A percentile compares a stretch with the other conserved stretches of the same genome.
phyloP scores from a whole-genome alignment of 2,113 vertebrate species.

The Formicarius rufipectus region DNA sequence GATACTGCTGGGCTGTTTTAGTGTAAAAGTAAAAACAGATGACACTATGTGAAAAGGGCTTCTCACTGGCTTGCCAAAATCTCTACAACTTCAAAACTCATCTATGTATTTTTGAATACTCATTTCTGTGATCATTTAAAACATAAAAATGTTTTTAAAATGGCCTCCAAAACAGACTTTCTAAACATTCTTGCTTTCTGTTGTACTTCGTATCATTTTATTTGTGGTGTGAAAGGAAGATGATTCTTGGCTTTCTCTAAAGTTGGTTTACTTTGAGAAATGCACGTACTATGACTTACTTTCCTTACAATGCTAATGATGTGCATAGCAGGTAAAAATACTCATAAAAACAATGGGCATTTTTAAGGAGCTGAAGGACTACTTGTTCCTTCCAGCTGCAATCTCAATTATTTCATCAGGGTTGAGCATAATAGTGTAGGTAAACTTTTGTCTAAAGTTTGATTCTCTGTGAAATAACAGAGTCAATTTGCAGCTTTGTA shows the following conservation, averaged over 20 bases:
- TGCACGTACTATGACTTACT: background rate
- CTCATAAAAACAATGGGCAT: background rate
- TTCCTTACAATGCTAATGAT: background rate
- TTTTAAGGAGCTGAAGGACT: background rate
- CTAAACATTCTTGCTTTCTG: background rate
- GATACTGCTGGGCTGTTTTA: background rate
- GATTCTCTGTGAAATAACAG: background rate
- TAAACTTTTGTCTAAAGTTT: background rate
- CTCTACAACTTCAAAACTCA: background rate
- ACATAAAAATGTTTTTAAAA: background rate
- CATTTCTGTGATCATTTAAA: background rate
- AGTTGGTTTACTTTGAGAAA: background rate
- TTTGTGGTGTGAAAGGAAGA: background rate
- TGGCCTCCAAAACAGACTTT: background rate
- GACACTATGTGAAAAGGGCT: slow-evolving; percentile 15
- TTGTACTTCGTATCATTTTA: background rate
- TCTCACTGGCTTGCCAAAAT: slow-evolving; percentile 30
- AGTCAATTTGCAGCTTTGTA: background rate
- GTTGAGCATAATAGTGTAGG: background rate
- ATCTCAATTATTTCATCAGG: background rate
- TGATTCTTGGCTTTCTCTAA: background rate
- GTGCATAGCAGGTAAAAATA: background rate
- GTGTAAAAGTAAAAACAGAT: slow-evolving; percentile 55
- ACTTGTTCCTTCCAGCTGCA: background rate
- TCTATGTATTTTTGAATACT: background rate